Evolutionary conservation across 2,888 invertebrate species (phyloP).

Genomic region (Oeneis ivallda): DNA sequence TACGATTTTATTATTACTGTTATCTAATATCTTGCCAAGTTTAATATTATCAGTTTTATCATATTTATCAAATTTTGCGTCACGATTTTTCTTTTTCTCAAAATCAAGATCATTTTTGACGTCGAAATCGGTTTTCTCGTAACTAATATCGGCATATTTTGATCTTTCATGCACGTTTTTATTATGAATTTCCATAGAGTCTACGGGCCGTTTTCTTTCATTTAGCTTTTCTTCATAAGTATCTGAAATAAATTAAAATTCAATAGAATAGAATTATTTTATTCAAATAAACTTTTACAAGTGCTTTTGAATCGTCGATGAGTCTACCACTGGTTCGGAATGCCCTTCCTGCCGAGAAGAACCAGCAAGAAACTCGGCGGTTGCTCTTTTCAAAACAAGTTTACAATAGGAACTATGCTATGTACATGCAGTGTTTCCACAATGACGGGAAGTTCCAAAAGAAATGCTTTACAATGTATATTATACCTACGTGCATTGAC

Average conservation of each 20-base stretch:
- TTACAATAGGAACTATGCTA: too few species aligned
- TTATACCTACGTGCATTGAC: too few species aligned
- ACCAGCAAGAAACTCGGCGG: too few species aligned
- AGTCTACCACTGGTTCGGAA: too few species aligned
- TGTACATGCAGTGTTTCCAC: too few species aligned
- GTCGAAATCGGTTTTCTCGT: slow-evolving; percentile 8
- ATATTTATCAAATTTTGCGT: slow-evolving; percentile 1
- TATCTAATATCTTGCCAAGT: not conserved
- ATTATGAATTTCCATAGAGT: slow-evolving; percentile 16
- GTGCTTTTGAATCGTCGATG: too few species aligned
- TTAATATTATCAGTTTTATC: not conserved
- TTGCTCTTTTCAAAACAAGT: too few species aligned
- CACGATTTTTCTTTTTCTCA: not conserved
- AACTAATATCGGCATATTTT: not conserved
- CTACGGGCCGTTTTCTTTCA: not conserved
- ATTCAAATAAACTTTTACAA: too few species aligned
- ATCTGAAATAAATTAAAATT: not conserved
- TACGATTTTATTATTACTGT: not conserved
- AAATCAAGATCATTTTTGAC: not conserved
- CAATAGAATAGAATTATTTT: too few species aligned
- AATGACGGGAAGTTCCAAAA: too few species aligned
- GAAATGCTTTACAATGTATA: too few species aligned
- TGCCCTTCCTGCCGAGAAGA: too few species aligned
- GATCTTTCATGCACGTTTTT: slow-evolving; percentile 5
- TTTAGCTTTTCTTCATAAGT: slow-evolving; percentile 7